Evolutionary conservation across 1,140 invertebrate genomes (phyloP).

Genomic region (Drosophila burlai): DNA sequence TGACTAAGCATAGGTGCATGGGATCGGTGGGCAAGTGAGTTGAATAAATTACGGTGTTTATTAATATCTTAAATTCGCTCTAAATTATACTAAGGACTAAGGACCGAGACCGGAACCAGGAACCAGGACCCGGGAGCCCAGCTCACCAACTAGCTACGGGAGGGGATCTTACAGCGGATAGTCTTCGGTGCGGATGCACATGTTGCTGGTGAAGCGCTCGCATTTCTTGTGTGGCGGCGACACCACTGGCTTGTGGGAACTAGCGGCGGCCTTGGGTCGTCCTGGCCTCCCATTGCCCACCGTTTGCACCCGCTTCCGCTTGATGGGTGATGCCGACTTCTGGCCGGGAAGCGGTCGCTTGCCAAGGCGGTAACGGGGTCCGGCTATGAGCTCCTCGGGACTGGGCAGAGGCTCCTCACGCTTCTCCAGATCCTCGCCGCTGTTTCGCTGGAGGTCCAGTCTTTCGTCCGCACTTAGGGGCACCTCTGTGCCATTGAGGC

Average conservation of each 20-base stretch:
- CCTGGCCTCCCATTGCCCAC: conserved; percentile 21
- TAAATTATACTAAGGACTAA: conserved; percentile 52
- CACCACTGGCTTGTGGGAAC: conserved; percentile 60
- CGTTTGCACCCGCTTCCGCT: conserved; percentile 62
- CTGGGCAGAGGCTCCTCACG: conserved; percentile 69
- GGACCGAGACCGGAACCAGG: conserved; percentile 20
- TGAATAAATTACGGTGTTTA: conserved; percentile 71
- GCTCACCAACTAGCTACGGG: conserved; percentile 43
- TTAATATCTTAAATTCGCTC: conserved; percentile 47
- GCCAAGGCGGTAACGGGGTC: conserved; percentile 71
- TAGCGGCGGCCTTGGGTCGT: conserved; percentile 62
- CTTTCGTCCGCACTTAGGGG: conserved; percentile 50
- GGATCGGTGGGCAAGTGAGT: conserved; percentile 36
- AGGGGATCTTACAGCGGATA: conserved; percentile 90
- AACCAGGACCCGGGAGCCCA: conserved; percentile 30
- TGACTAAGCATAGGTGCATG: conserved; percentile 60
- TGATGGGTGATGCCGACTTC: conserved; percentile 52
- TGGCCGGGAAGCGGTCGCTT: conserved; percentile 46
- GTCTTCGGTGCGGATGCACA: conserved; percentile 90
- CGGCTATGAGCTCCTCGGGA: conserved; percentile 79
- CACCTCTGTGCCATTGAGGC: conserved; percentile 73
- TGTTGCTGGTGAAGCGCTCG: conserved; percentile 90
- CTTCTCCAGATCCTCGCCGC: conserved; percentile 54
- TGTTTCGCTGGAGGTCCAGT: conserved; percentile 38
- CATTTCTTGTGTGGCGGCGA: conserved; percentile 85